Evolutionary conservation across 2,113 vertebrate species (phyloP), one percentile per base, ranked within the genome.

Genomic region (Bos taurus): DNA sequence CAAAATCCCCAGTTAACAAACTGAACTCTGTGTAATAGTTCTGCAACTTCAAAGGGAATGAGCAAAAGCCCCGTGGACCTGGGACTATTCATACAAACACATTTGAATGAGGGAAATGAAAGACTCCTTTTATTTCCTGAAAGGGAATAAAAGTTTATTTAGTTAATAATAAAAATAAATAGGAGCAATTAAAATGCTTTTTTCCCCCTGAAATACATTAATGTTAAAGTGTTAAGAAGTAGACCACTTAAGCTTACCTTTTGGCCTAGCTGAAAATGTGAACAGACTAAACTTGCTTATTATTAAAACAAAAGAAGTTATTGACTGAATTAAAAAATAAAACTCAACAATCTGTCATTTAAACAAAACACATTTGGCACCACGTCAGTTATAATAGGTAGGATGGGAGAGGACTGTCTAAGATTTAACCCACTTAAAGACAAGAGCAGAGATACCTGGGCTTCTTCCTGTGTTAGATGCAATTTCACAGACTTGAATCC

Each of bases 111-210:
- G 85, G 52, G 17, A 50, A 93, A 92, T 4, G 67, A 86, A 87
- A 88, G n/a, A 48, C 12, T 85, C 48, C 52, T 90, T 96, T 57
- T 59, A 54, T 81, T 90, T 96, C 64, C 43, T 26, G 59, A 88
- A 67, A 92, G 60, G 57, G 46, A 91, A 81, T 67, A 15, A 50
- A 95, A 80, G 21, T 93, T 80, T 92, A 83, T 46, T 92, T 93
- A 59, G 36, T 88, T 91, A 78, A 82, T 81, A 74, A 86, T 2
- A 74, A 80, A 94, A 97, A 89, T 80, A 97, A 93, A 93, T 14
- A 94, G 56, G 91, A 95, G 87, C 60, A 80, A 91, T 87, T 95
- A 95, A 81, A 89, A 71, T 56, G 74, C 2, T 93, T 97, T 85
- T 59, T 80, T 91, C 43, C 54, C 71, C 62, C 28, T 93, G 62